Evolutionary conservation across 2,888 invertebrate species (phyloP).

Genomic region (Philhelius pedissequus): DNA sequence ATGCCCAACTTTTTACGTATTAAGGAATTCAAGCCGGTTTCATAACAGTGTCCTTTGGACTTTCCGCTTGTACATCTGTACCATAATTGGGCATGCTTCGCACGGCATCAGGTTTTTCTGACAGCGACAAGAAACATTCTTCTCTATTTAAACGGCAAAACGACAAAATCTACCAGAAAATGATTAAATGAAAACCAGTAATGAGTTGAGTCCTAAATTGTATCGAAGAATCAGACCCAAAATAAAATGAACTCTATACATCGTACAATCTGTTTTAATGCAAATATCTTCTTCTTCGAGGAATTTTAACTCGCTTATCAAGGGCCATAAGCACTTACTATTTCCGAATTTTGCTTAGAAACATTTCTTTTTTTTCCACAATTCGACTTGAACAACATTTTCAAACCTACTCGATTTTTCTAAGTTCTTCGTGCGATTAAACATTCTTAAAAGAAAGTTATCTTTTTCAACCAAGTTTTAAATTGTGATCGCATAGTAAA

Average conservation of each 20-base stretch:
- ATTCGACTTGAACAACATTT: slow-evolving; percentile 47
- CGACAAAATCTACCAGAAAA: slow-evolving; percentile 35
- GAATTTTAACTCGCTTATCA: slow-evolving; percentile 21
- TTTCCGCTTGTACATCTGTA: background rate
- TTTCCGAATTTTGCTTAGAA: slow-evolving; percentile 21
- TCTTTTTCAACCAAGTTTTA: slow-evolving; percentile 42
- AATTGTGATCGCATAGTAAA: slow-evolving; percentile 28
- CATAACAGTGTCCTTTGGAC: background rate
- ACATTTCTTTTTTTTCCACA: slow-evolving; percentile 44
- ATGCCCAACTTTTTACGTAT: background rate
- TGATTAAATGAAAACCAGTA: slow-evolving; percentile 24
- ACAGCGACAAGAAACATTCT: background rate
- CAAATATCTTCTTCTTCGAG: slow-evolving; percentile 25
- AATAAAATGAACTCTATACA: slow-evolving; percentile 16
- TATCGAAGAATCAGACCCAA: slow-evolving; percentile 29
- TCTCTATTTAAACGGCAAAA: slow-evolving; percentile 22
- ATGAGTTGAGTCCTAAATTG: slow-evolving; percentile 28
- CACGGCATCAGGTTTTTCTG: slow-evolving; percentile 3
- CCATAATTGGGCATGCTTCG: slow-evolving; percentile 23
- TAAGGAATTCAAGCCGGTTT: background rate
- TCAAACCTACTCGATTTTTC: background rate
- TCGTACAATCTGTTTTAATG: background rate
- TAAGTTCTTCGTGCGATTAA: background rate
- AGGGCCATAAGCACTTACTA: slow-evolving; percentile 3
- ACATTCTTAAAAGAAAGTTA: background rate